A percentile compares a stretch with the other conserved stretches of the same genome.
These are phyloP conservation scores for Theocolax elegans DNA, from an alignment of 1,140 invertebrate species.

Conservation along the genomic window DNA sequence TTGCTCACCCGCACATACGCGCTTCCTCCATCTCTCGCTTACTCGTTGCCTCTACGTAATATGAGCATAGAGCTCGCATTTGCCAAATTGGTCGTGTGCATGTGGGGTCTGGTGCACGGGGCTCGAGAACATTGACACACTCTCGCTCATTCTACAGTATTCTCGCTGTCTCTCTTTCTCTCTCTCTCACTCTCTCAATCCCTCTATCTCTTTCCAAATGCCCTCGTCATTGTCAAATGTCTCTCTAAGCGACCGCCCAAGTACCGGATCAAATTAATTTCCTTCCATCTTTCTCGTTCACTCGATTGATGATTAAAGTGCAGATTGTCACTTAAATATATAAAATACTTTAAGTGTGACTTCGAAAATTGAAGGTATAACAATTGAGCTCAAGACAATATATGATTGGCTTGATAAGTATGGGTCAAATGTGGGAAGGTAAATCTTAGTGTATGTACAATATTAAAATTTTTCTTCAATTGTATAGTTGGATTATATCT, in stretches of 20 bases:
- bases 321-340: no score
- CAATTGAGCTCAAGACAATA: no score
- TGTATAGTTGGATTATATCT: no score
- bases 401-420: no score
- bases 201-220: background rate
- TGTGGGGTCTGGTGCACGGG: background rate
- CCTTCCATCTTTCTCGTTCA: no score
- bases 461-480: no score
- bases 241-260: background rate
- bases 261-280: background rate
- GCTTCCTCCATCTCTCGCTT: background rate
- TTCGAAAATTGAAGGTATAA: no score
- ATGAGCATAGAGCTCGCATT: background rate
- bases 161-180: background rate
- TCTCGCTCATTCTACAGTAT: background rate
- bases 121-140: background rate
- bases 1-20: background rate
- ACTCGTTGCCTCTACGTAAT: background rate
- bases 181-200: no score
- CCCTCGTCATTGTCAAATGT: background rate
- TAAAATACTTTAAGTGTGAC: no score
- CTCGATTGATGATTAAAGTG: no score
- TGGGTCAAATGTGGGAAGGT: no score
- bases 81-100: slow-evolving; percentile 27
- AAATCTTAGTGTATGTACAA: no score